Evolutionary conservation across 2,888 invertebrate species (phyloP).

Genomic region (Encarsia formosa): DNA sequence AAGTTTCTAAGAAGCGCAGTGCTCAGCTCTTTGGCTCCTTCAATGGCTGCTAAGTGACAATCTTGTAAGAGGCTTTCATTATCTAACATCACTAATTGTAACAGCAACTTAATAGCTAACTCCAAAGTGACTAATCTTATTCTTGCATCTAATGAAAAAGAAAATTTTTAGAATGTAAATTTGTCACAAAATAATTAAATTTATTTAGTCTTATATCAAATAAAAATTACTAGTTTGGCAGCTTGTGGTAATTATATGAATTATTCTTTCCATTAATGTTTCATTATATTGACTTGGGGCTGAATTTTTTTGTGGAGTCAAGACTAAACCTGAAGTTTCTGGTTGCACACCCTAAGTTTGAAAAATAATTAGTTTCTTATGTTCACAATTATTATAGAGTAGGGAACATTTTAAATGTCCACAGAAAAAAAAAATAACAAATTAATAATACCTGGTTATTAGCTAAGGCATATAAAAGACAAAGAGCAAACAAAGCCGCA

Average conservation of each 20-base stretch:
- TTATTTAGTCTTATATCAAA: not conserved
- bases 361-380: not conserved
- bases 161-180: not conserved
- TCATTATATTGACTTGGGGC: constrained; percentile 72
- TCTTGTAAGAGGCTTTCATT: constrained; percentile 64
- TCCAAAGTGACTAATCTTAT: constrained; percentile 91
- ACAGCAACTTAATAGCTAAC: constrained; percentile 75
- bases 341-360: constrained; percentile 69
- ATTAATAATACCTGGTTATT: constrained; percentile 78
- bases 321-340: constrained; percentile 73
- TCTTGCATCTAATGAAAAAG: constrained; percentile 62
- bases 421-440: no score
- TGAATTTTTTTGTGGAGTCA: constrained; percentile 59
- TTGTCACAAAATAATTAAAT: not conserved
- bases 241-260: constrained; percentile 76
- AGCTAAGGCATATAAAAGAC: constrained; percentile 87
- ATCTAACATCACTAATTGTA: constrained; percentile 61
- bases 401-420: not conserved
- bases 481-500: constrained; percentile 83
- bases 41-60: constrained; percentile 63
- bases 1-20: constrained; percentile 83
- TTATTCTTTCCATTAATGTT: constrained; percentile 75
- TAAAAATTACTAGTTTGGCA: constrained; percentile 77
- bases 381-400: not conserved
- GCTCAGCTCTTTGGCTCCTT: constrained; percentile 74